Evolutionary conservation across 2,888 invertebrate genomes (phyloP).

Genomic region (Cheilosia vernalis): DNA sequence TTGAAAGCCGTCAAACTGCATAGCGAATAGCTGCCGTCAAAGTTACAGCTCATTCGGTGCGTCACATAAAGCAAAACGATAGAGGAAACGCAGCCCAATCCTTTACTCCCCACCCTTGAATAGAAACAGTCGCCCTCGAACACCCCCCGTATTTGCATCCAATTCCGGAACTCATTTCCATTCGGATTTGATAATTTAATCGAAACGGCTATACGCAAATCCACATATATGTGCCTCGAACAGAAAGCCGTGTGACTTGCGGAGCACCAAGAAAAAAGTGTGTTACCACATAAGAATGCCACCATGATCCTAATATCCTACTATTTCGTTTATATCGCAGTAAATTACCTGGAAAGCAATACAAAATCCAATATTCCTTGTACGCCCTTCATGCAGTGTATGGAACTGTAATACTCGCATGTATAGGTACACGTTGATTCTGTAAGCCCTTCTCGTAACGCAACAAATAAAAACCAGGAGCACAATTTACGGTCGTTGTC

Average conservation of each 20-base stretch:
- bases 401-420: background rate
- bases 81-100: too few species aligned
- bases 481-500: slow-evolving; percentile 60
- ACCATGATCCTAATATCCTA: slow-evolving; percentile 45
- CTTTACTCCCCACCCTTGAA: too few species aligned
- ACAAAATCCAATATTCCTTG: slow-evolving; percentile 41
- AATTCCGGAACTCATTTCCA: background rate
- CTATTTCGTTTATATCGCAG: slow-evolving; percentile 61
- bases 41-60: too few species aligned
- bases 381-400: background rate
- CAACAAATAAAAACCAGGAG: slow-evolving; percentile 12
- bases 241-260: background rate
- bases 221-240: background rate
- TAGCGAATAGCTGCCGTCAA: too few species aligned
- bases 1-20: too few species aligned
- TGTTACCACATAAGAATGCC: slow-evolving; percentile 32
- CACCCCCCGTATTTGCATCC: too few species aligned
- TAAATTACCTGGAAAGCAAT: slow-evolving; percentile 55
- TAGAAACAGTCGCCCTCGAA: too few species aligned
- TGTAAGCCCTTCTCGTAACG: slow-evolving; percentile 39
- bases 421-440: slow-evolving; percentile 14
- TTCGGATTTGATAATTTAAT: background rate
- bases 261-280: background rate
- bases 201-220: background rate
- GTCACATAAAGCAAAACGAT: too few species aligned